phyloP scores from a whole-genome alignment of 2,888 invertebrate genomes.

The Lampropteryx suffumata region DNA sequence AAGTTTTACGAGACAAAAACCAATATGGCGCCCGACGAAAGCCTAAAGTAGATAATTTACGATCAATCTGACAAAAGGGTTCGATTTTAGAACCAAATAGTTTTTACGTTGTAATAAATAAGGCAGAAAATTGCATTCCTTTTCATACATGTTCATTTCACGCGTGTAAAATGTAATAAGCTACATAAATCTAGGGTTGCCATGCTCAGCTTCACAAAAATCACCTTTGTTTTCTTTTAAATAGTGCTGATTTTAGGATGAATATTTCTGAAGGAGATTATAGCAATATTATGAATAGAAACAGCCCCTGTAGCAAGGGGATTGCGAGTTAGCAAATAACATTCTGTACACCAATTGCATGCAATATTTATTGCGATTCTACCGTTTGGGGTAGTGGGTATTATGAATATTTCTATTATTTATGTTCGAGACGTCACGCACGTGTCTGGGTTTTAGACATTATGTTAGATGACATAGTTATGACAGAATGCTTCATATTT shows the following conservation, averaged over 20 bases:
- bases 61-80: conserved; percentile 66
- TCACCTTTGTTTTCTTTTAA: conserved; percentile 20
- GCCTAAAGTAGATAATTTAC: conserved; percentile 76
- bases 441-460: conserved; percentile 11
- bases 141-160: conserved; percentile 67
- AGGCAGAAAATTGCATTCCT: conserved; percentile 65
- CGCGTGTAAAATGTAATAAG: conserved; percentile 78
- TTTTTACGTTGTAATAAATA: conserved; percentile 57
- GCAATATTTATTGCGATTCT: conserved; percentile 72
- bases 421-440: conserved; percentile 23
- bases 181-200: conserved; percentile 69
- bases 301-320: conserved; percentile 64
- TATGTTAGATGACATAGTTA: conserved; percentile 1
- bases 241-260: conserved; percentile 48
- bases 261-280: conserved; percentile 51
- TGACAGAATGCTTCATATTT: background rate
- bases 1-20: conserved; percentile 63
- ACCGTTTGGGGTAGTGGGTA: conserved; percentile 54
- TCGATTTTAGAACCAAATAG: conserved; percentile 49
- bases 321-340: conserved; percentile 70
- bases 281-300: conserved; percentile 70
- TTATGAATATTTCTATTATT: conserved; percentile 60
- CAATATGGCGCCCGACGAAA: conserved; percentile 73
- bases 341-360: conserved; percentile 65
- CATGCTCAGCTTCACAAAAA: conserved; percentile 28